Conservation (phyloP, 2,888 invertebrate species). For the Hanleya hanleyi region DNA sequence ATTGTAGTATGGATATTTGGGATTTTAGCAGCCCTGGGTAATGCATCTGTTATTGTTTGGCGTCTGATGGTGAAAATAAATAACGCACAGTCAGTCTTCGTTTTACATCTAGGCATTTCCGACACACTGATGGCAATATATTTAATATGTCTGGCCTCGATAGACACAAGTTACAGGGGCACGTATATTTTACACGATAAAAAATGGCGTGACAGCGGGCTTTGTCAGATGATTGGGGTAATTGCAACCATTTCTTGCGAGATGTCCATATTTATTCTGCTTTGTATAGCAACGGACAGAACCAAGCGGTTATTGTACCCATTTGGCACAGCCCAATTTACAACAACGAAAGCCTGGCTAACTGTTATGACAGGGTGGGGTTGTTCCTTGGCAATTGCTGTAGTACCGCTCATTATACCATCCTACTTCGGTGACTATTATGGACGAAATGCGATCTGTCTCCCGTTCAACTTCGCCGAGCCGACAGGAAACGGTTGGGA, state of each 20-base stretch:
- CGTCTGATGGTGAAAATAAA: conserved; percentile 35
- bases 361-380: not conserved
- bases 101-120: conserved; percentile 79
- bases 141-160: conserved; percentile 78
- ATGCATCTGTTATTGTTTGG: conserved; percentile 74
- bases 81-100: conserved; percentile 75
- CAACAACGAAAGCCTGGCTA: not conserved
- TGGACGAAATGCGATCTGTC: not conserved
- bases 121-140: conserved; percentile 81
- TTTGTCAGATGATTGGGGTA: conserved; percentile 78
- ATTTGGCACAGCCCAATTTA: not conserved
- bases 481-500: not conserved
- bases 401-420: not conserved
- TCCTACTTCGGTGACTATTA: not conserved
- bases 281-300: conserved; percentile 45
- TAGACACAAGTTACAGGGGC: conserved; percentile 76
- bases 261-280: conserved; percentile 46
- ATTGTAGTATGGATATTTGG: conserved; percentile 82
- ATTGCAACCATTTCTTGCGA: conserved; percentile 53
- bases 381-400: not conserved
- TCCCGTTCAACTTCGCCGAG: not conserved
- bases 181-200: conserved; percentile 78
- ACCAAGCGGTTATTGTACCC: conserved; percentile 48
- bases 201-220: conserved; percentile 77
- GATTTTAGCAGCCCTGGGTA: conserved; percentile 77